These are phyloP conservation scores for Alethe castanea DNA, from an alignment of 2,113 vertebrate genomes.

Conservation along the genomic window DNA sequence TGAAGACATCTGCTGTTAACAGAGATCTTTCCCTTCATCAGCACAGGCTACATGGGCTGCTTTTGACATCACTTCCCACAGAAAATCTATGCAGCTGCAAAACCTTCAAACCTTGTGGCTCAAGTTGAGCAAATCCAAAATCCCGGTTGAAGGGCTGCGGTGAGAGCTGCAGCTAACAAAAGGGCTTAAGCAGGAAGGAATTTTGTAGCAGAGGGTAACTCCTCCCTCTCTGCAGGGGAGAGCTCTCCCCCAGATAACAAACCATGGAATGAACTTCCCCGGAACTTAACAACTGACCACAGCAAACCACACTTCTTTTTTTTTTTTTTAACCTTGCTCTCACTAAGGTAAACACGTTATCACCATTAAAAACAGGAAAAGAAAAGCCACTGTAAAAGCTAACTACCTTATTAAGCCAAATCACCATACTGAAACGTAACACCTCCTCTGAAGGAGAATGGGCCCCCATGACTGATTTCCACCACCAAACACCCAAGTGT, in stretches of 20 bases:
- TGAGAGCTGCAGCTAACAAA: not conserved
- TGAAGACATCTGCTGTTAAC: not conserved
- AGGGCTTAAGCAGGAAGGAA: not conserved
- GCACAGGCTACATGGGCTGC: not conserved
- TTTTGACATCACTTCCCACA: not conserved
- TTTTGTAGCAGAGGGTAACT: not conserved
- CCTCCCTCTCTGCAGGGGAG: not conserved
- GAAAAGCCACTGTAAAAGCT: not conserved
- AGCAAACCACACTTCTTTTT: not conserved
- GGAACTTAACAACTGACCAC: not conserved
- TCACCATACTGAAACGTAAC: not conserved
- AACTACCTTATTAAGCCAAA: not conserved
- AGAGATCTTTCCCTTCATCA: not conserved
- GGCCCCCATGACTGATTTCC: not conserved
- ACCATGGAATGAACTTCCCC: not conserved
- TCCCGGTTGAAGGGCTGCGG: not conserved
- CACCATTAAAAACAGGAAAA: not conserved
- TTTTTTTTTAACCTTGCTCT: not conserved
- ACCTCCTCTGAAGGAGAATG: not conserved
- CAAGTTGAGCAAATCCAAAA: not conserved
- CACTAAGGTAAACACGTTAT: not conserved
- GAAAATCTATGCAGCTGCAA: not conserved
- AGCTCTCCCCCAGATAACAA: not conserved
- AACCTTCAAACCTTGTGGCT: not conserved
- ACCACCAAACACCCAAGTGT: not conserved